Evolutionary conservation across 35 echinoderm and acorn worm species (phyloP), one percentile per base, ranked within the genome.

Genomic region (Heliocidaris erythrogramma): DNA sequence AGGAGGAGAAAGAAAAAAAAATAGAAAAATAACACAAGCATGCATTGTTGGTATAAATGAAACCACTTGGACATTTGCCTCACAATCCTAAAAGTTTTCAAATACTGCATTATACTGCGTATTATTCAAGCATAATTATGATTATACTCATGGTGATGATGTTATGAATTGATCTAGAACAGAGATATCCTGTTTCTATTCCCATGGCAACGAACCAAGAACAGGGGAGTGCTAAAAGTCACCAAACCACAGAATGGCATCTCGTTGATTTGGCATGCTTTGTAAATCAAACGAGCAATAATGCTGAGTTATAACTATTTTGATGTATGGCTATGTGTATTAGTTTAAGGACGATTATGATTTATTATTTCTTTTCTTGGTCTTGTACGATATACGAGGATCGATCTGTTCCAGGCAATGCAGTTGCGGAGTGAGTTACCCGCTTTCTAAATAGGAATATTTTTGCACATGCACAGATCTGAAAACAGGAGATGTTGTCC

Each of bases 301-400:
- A 78, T 78, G 65, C 65, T 78, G 65, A 78, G 65, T 78, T 78
- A 78, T 78, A 27, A 78, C 65, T 78, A 78, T 78, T 78, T 78
- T 78, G 17, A 78, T 78, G 65, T 7, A 78, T 78, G 65, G 65
- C 21, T 78, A n/a, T n/a, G 65, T 78, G 65, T 78, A 78, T 18
- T 27, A 78, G 18, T 78, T 78, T 78, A 78, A 78, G 65, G 65
- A 78, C 65, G 65, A 78, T 78, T 42, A 18, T 78, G 65, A 78
- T 78, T 78, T 78, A 78, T 78, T 27, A 78, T 78, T 18, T 78
- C 65, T 78, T 78, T 78, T 78, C 65, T 78, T 78, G 65, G 21
- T 78, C 2, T 78, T 6, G 65, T 78, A n/a, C 8, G 65, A 78
- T 78, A 78, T 27, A 78, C 65, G 27, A 24, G 21, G 18, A 21